Base-by-base conservation (phyloP, 2,797 vertebrate genomes). In the Eptatretus atami region DNA sequence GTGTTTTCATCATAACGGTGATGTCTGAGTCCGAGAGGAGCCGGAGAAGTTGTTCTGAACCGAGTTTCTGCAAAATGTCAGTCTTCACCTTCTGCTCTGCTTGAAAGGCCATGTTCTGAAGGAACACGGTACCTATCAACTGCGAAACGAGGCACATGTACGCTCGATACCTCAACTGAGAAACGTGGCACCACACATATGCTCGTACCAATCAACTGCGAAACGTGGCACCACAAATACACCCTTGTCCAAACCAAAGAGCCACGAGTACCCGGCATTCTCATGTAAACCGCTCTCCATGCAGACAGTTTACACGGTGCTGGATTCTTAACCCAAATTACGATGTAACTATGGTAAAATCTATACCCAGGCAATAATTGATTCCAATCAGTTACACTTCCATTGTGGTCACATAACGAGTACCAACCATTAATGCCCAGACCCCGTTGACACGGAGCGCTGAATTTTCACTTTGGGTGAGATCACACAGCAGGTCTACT, bases 91-190 rank as follows among this genome's bases (percentile, higher is more conserved):
- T 96, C 78, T 95, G 92, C 70, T 98, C 88, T 0, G 88, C 88
- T 76, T 95, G 87, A 78, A 96, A 98, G 53, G 92, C 87, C 88
- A 98, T 88, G 73, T 98, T 98, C 92, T 98, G 67, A 65, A 79
- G 52, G 67, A 53, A n/a, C 15, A 25, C 15, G 12, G 57, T 24
- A 61, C 25, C 57, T n/a, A 61, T 25, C 25, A 44, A 44, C 31
- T 44, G 31, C 6, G 31, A 44, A 44, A 5, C 31, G 31, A 2
- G 31, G 31, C 31, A 44, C 31, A 44, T 8, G 6, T 44, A 44
- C 31, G 31, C 4, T 44, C 6, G 31, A 8, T 44, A 44, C 31
- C 31, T 44, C 31, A 44, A 44, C 31, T 5, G 31, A 4, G 31
- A 44, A 44, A 8, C 31, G 31, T 44, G 31, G 31, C 31, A 44